Percentiles rank a stretch among this genome's conserved stretches.
phyloP scores from a whole-genome alignment of 2,888 invertebrate species.

The Lasioglossum morio region DNA sequence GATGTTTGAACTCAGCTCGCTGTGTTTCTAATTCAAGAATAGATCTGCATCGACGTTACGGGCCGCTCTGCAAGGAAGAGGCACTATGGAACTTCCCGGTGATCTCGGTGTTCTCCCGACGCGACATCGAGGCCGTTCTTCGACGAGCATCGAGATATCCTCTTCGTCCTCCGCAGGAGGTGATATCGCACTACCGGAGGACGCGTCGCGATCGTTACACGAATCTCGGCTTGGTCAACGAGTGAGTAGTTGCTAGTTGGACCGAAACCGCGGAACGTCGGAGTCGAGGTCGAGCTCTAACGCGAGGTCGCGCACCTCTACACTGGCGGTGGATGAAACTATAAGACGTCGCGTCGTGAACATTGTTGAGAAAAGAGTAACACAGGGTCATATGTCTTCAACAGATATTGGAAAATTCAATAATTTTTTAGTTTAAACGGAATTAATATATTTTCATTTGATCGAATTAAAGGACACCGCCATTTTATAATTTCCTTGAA shows the following conservation, averaged over 20 bases:
- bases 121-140: slow-evolving; percentile 92
- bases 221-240: slow-evolving; percentile 93
- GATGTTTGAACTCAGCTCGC: slow-evolving; percentile 61
- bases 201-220: slow-evolving; percentile 92
- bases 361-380: too few relatives aligned
- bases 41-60: slow-evolving; percentile 87
- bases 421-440: too few relatives aligned
- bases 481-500: too few relatives aligned
- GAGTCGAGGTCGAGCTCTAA: slow-evolving; percentile 30
- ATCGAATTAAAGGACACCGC: too few relatives aligned
- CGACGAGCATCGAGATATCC: slow-evolving; percentile 90
- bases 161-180: slow-evolving; percentile 93
- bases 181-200: slow-evolving; percentile 90
- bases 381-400: too few relatives aligned
- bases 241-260: slow-evolving; percentile 87
- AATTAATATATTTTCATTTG: too few relatives aligned
- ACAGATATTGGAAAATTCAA: too few relatives aligned
- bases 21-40: slow-evolving; percentile 80
- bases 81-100: slow-evolving; percentile 90
- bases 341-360: not conserved
- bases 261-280: not conserved
- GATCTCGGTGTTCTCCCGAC: slow-evolving; percentile 89
- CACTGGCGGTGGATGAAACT: not conserved
- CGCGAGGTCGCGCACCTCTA: not conserved
- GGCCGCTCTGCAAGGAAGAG: slow-evolving; percentile 91